Percentiles rank a stretch among this genome's conserved stretches.
These are phyloP conservation scores for Scaptomyza hsui DNA, from an alignment of 1,140 invertebrate species.

Conservation along the genomic window DNA sequence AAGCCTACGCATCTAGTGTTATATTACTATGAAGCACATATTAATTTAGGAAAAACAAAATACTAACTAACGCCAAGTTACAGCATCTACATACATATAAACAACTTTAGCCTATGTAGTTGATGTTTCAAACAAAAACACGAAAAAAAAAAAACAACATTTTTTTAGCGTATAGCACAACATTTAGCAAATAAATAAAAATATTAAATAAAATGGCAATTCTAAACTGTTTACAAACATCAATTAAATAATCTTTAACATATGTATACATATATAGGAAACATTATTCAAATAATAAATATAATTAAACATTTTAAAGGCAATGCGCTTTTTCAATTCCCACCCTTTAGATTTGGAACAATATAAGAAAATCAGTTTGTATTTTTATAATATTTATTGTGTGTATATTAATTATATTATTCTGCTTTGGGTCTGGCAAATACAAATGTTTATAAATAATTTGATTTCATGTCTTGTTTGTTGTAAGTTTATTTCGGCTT, in stretches of 20 bases:
- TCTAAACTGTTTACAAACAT: conserved; percentile 60
- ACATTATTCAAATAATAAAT: conserved; percentile 36
- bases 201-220: conserved; percentile 43
- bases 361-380: conserved; percentile 1
- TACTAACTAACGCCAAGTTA: conserved; percentile 26
- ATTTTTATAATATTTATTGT: conserved; percentile 64
- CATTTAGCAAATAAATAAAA: conserved; percentile 45
- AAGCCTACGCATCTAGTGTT: conserved; percentile 25
- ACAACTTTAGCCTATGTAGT: conserved; percentile 41
- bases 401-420: conserved; percentile 66
- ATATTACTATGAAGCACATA: conserved; percentile 26
- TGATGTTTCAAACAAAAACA: conserved; percentile 52
- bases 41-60: conserved; percentile 23
- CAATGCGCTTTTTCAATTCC: background rate
- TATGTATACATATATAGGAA: conserved; percentile 32
- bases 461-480: conserved; percentile 66
- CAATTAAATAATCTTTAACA: conserved; percentile 43
- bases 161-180: conserved; percentile 44
- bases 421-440: conserved; percentile 68
- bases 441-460: conserved; percentile 78
- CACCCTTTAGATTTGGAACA: background rate
- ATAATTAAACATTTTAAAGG: conserved; percentile 24
- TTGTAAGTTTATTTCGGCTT: conserved; percentile 33
- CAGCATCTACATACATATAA: conserved; percentile 17
- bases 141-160: conserved; percentile 5